A percentile compares a stretch with the other conserved stretches of the same genome.
Evolutionary conservation across 2,113 vertebrate genomes (phyloP).

Genomic region (Climacteris rufus): DNA sequence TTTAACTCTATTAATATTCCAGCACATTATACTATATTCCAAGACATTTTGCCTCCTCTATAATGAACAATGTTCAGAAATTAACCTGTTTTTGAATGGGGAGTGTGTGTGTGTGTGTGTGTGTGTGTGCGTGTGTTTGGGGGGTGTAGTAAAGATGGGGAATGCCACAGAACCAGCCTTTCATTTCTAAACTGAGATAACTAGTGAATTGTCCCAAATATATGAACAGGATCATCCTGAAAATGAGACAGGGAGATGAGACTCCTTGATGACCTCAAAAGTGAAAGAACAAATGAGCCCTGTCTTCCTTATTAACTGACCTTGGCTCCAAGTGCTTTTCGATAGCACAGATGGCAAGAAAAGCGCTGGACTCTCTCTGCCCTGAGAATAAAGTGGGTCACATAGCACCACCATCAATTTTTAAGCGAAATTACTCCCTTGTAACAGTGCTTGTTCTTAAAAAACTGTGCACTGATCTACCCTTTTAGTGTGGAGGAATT

Average conservation of each 20-base stretch:
- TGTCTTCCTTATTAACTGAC: not conserved
- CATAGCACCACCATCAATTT: not conserved
- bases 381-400: not conserved
- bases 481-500: not conserved
- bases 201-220: not conserved
- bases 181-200: not conserved
- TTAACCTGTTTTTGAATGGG: not conserved
- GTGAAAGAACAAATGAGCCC: not conserved
- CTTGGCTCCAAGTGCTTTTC: not conserved
- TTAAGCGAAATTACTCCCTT: not conserved
- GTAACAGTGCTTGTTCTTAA: not conserved
- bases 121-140: fast-evolving
- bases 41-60: not conserved
- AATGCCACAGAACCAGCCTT: not conserved
- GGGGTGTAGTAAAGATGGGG: not conserved
- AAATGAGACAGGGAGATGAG: not conserved
- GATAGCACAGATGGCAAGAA: not conserved
- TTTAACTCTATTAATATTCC: not conserved
- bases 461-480: not conserved
- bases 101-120: fast-evolving
- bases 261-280: not conserved
- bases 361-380: not conserved
- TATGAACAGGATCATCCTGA: not conserved
- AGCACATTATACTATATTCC: not conserved
- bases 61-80: not conserved